Percentiles rank a stretch among this genome's conserved stretches.
Conservation (phyloP, 2,888 invertebrate species). For the Prionchulus punctatus region DNA sequence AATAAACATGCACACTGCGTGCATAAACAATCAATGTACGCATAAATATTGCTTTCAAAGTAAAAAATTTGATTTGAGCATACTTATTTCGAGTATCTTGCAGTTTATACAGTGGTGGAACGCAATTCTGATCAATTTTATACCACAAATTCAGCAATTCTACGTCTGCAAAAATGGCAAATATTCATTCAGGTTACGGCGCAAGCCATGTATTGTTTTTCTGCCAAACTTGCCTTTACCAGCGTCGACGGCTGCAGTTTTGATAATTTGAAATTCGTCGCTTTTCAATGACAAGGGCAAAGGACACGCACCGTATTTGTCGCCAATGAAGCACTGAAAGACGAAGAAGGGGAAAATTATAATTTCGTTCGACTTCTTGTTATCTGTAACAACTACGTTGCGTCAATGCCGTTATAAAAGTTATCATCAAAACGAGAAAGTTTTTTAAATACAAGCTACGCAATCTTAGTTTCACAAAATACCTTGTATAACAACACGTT, state of each 20-base stretch:
- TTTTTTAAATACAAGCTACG: too few species aligned
- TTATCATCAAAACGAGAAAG: too few species aligned
- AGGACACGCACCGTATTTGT: conserved; percentile 34
- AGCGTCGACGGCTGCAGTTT: conserved; percentile 27
- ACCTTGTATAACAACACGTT: too few species aligned
- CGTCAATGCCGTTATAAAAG: too few species aligned
- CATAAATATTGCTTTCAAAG: neutral
- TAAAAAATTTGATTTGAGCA: neutral
- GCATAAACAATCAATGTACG: neutral
- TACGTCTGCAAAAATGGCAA: conserved; percentile 16
- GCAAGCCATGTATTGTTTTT: neutral
- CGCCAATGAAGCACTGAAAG: conserved; percentile 35
- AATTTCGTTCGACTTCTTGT: too few species aligned
- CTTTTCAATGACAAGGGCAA: conserved; percentile 33
- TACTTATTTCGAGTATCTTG: neutral
- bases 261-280: conserved; percentile 34
- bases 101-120: neutral
- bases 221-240: conserved; percentile 19
- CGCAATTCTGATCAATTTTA: conserved; percentile 22
- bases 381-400: too few species aligned
- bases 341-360: too few species aligned
- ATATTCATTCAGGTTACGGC: neutral
- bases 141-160: conserved; percentile 34
- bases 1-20: too few species aligned
- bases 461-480: too few species aligned